phyloP scores from a whole-genome alignment of 2,888 invertebrate species.

The Acrocyrtus sp. region DNA sequence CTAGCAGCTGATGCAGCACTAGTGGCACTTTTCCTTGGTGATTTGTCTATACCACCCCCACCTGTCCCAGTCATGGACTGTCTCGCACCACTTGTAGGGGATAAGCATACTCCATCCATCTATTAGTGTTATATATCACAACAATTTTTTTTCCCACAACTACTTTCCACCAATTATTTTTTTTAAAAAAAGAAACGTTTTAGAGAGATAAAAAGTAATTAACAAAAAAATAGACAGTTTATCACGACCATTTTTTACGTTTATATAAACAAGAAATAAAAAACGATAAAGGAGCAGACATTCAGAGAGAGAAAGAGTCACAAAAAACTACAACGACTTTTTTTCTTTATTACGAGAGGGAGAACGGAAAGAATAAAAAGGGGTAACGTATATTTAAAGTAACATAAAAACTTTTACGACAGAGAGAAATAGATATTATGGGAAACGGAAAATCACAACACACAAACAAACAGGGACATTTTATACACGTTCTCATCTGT shows the following conservation, averaged over 20 bases:
- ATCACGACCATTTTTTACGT: too few relatives aligned
- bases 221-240: slow-evolving; percentile 1
- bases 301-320: slow-evolving; percentile 13
- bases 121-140: slow-evolving; percentile 66
- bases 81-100: slow-evolving; percentile 68
- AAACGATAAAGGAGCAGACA: neutral
- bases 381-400: too few relatives aligned
- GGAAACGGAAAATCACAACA: too few relatives aligned
- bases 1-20: slow-evolving; percentile 62
- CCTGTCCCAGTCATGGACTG: slow-evolving; percentile 58
- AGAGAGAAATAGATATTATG: too few relatives aligned
- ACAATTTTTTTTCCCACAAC: too few relatives aligned
- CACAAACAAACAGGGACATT: too few relatives aligned
- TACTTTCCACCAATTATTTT: slow-evolving; percentile 21
- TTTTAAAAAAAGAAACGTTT: neutral
- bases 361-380: too few relatives aligned
- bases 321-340: neutral
- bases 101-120: slow-evolving; percentile 83
- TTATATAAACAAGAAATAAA: neutral
- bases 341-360: too few relatives aligned
- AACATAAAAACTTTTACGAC: too few relatives aligned
- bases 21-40: slow-evolving; percentile 59
- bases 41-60: slow-evolving; percentile 63
- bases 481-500: too few relatives aligned
- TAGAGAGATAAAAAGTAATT: neutral